phyloP scores from a whole-genome alignment of 2,113 vertebrate species.

The Aptenodytes patagonicus region DNA sequence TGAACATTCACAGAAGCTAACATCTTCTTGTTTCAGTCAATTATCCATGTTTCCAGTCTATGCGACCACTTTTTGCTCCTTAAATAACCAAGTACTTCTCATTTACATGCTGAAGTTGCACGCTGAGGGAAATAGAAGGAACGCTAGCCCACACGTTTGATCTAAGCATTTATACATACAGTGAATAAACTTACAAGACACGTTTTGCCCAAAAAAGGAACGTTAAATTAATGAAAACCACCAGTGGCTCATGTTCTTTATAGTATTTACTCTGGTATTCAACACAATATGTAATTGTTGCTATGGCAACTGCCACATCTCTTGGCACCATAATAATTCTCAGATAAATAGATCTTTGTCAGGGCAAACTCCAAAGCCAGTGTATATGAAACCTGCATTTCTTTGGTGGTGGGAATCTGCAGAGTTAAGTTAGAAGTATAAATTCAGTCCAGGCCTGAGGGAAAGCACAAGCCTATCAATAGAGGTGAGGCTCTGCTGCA shows the following conservation, averaged over 20 bases:
- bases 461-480: background rate
- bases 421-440: background rate
- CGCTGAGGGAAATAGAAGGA: background rate
- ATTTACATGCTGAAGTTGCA: constrained; percentile 42
- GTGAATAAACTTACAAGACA: constrained; percentile 32
- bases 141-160: constrained; percentile 27
- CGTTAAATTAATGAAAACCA: constrained; percentile 22
- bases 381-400: constrained; percentile 3
- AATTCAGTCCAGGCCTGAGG: background rate
- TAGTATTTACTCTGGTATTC: constrained; percentile 46
- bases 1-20: constrained; percentile 50
- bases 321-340: constrained; percentile 35
- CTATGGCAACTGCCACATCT: constrained; percentile 30
- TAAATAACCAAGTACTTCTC: constrained; percentile 59
- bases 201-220: background rate
- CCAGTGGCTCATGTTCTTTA: constrained; percentile 14
- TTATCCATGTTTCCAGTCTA: constrained; percentile 72
- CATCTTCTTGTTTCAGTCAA: constrained; percentile 69
- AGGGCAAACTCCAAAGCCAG: background rate
- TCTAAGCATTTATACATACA: background rate
- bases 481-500: background rate
- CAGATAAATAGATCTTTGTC: constrained; percentile 42
- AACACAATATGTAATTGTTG: constrained; percentile 41
- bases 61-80: constrained; percentile 59
- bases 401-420: background rate